Conservation (phyloP, 1,140 invertebrate genomes). For the Oryctes rhinoceros region DNA sequence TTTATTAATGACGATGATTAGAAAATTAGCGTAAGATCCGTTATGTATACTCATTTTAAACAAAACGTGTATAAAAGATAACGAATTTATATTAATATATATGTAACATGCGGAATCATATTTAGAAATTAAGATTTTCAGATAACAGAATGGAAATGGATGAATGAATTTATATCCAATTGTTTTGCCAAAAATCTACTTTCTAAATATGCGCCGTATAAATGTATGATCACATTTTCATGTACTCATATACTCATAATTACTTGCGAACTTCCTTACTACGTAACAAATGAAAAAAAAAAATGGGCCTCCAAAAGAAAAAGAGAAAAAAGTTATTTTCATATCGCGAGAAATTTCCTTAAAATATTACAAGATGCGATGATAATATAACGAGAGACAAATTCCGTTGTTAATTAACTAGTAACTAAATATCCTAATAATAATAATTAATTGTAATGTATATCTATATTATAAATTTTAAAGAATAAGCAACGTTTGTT, state of each 20-base stretch:
- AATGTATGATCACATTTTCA: conserved; percentile 9
- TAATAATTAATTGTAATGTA: not conserved
- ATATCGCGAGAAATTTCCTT: not conserved
- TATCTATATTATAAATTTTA: not conserved
- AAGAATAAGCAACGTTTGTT: not conserved
- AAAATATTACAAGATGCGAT: not conserved
- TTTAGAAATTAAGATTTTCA: no score
- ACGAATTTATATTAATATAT: no score
- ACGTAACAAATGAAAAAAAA: conserved; percentile 5
- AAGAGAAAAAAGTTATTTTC: not conserved
- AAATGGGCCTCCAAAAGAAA: conserved; percentile 20
- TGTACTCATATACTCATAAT: conserved; percentile 1
- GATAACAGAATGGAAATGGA: no score
- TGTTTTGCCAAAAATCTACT: no score
- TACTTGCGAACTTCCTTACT: not conserved
- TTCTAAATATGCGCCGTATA: no score
- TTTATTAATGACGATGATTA: no score
- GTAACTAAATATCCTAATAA: not conserved
- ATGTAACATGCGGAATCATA: no score
- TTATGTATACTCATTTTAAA: no score
- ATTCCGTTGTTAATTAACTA: not conserved
- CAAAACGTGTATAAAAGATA: no score
- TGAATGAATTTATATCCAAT: no score
- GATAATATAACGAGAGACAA: not conserved
- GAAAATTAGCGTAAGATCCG: no score